Conservation (phyloP, 2,888 invertebrate species). For the Harpalus rubripes region DNA sequence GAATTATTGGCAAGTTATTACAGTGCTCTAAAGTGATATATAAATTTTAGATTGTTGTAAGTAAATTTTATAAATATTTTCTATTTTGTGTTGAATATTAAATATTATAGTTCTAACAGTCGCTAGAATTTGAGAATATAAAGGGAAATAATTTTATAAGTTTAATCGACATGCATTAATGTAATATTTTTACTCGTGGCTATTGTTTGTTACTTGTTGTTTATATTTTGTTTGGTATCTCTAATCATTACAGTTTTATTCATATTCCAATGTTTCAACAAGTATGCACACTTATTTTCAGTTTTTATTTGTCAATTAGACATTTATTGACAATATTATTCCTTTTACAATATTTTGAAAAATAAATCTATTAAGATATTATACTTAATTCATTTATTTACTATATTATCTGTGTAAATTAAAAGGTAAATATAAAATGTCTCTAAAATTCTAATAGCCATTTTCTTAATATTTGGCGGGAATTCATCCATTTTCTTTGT, state of each 20-base stretch:
- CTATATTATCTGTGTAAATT: constrained; percentile 30
- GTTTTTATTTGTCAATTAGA: constrained; percentile 37
- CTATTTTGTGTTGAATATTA: constrained; percentile 54
- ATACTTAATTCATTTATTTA: constrained; percentile 42
- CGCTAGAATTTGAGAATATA: constrained; percentile 38
- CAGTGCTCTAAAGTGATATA: constrained; percentile 56
- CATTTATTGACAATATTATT: constrained; percentile 35
- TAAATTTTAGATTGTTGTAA: constrained; percentile 56
- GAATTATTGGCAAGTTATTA: constrained; percentile 50
- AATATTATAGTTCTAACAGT: constrained; percentile 49
- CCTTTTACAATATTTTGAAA: constrained; percentile 29
- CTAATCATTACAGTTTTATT: constrained; percentile 10
- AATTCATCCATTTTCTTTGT: constrained; percentile 47
- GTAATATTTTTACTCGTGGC: constrained; percentile 7
- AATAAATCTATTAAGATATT: constrained; percentile 57
- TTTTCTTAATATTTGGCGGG: constrained; percentile 53
- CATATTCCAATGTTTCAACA: constrained; percentile 29
- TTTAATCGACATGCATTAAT: constrained; percentile 20
- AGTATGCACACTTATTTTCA: constrained; percentile 45
- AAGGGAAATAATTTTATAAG: constrained; percentile 33
- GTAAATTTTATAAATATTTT: constrained; percentile 59
- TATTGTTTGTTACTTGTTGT: constrained; percentile 37
- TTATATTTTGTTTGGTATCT: constrained; percentile 50
- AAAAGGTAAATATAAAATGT: constrained; percentile 50
- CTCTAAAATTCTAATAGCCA: constrained; percentile 38